These are phyloP conservation scores for Characodon lateralis DNA, from an alignment of 2,797 vertebrate genomes.

Conservation along the genomic window DNA sequence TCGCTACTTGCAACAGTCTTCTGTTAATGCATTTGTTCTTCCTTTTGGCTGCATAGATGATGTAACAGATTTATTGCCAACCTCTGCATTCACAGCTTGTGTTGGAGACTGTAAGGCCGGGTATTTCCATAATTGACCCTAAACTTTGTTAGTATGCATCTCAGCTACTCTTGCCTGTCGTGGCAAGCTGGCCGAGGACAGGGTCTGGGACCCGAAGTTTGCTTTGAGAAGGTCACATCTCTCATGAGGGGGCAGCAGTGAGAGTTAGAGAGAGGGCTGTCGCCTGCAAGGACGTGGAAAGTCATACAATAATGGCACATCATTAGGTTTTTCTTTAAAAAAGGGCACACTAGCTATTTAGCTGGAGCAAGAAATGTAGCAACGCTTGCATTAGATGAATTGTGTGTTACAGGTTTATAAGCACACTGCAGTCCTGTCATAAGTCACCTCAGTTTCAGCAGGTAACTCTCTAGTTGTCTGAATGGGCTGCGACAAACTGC, in stretches of 20 bases:
- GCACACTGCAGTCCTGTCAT: slow-evolving; percentile 33
- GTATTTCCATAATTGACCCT: slow-evolving; percentile 42
- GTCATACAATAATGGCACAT: slow-evolving; percentile 12
- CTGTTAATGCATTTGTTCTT: neutral
- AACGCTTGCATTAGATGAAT: slow-evolving; percentile 4
- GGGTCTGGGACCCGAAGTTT: slow-evolving; percentile 58
- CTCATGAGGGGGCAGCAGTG: slow-evolving; percentile 38
- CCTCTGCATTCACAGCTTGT: slow-evolving; percentile 2
- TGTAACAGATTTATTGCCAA: slow-evolving; percentile 10
- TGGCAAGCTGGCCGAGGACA: slow-evolving; percentile 57
- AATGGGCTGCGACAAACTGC: slow-evolving; percentile 23
- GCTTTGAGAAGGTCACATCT: slow-evolving; percentile 70
- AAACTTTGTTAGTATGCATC: slow-evolving; percentile 63
- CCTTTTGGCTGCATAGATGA: slow-evolving; percentile 10
- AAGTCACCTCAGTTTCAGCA: slow-evolving; percentile 52
- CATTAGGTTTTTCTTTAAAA: slow-evolving; percentile 24
- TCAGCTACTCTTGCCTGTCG: slow-evolving; percentile 34
- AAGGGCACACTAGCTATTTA: slow-evolving; percentile 12
- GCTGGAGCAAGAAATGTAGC: slow-evolving; percentile 4
- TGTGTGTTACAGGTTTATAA: slow-evolving; percentile 4
- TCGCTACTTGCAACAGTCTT: slow-evolving; percentile 20
- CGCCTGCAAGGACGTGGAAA: slow-evolving; percentile 54
- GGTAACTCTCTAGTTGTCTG: slow-evolving; percentile 11
- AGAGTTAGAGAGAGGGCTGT: slow-evolving; percentile 28
- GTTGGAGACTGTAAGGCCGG: slow-evolving; percentile 20